Percentiles rank a stretch among this genome's conserved stretches.
phyloP scores from a whole-genome alignment of 2,888 invertebrate species.

The Cerceris rybyensis region DNA sequence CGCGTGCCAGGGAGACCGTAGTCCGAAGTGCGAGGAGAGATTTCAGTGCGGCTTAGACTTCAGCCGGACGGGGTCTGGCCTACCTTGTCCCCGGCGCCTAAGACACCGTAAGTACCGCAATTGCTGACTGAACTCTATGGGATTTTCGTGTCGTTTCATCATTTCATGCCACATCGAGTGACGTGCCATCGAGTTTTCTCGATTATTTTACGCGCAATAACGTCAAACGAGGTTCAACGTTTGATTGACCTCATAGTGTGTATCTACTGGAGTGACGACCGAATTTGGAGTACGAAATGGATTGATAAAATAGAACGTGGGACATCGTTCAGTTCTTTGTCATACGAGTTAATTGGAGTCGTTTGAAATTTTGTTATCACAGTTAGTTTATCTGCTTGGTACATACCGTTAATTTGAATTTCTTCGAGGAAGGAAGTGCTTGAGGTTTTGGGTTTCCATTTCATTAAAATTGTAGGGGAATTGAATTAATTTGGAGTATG shows the following conservation, averaged over 20 bases:
- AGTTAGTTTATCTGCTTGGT: too few species aligned
- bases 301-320: too few species aligned
- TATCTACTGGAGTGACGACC: too few species aligned
- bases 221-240: too few species aligned
- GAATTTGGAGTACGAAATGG: too few species aligned
- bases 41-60: slow-evolving; percentile 68
- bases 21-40: slow-evolving; percentile 19
- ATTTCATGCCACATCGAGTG: not conserved
- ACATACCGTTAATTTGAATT: not conserved
- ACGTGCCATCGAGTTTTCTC: not conserved
- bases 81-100: slow-evolving; percentile 46
- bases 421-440: not conserved
- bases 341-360: too few species aligned
- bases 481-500: not conserved
- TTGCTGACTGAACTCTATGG: slow-evolving; percentile 38
- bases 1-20: slow-evolving; percentile 48
- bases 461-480: not conserved
- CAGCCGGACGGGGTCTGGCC: slow-evolving; percentile 63
- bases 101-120: slow-evolving; percentile 56
- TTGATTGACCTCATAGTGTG: too few species aligned
- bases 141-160: slow-evolving; percentile 7
- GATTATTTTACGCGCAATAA: too few species aligned
- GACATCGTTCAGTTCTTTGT: too few species aligned
- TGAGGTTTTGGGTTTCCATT: too few species aligned
- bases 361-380: too few species aligned